Base-by-base conservation (phyloP, 2,113 vertebrate genomes). In the Misgurnus mizolepis region DNA sequence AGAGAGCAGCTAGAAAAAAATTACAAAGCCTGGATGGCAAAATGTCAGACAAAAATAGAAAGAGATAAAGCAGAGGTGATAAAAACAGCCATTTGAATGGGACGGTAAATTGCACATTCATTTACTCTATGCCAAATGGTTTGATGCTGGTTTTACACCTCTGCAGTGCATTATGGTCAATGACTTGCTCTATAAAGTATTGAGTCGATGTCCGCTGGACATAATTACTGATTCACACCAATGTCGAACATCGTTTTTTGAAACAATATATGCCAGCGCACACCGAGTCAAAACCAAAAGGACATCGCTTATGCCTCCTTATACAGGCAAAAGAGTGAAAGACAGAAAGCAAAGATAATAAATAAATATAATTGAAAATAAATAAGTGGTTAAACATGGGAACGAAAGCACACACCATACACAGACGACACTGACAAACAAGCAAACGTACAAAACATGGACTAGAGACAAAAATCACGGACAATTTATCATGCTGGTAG, bases 141-240 rank as follows among this genome's bases (percentile, higher is more conserved):
- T 80, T 61, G 77, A 58, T 50, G 86, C 90, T 92, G 90, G 88
- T 88, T 92, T 90, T 88, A 89, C 79, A 82, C 76, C 78, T 80
- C 80, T 74, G 79, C 84, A 88, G 87, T 87, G 87, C 65, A 40
- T 5, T 4, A 53, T 49, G 80, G 77, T 84, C 81, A 91, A 86
- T 87, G 88, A 82, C 76, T 88, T 82, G 77, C 79, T 83, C 69
- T 76, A n/a, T 87, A 86, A 88, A 89, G 85, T 89, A 85, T 84
- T 87, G 86, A 88, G 89, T 91, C 89, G 89, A 85, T 87, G 86
- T 89, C 86, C 91, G 90, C 89, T 85, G 74, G 89, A 80, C 69
- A 84, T 67, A 74, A 86, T 85, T 49, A 18, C 82, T 78, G 80
- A 67, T 67, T 7, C 40, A 49, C 53, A 27, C 55, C 66, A 49